A percentile compares a stretch with the other conserved stretches of the same genome.
phyloP scores from a whole-genome alignment of 1,140 invertebrate species.

The Sarcophaga bullata region DNA sequence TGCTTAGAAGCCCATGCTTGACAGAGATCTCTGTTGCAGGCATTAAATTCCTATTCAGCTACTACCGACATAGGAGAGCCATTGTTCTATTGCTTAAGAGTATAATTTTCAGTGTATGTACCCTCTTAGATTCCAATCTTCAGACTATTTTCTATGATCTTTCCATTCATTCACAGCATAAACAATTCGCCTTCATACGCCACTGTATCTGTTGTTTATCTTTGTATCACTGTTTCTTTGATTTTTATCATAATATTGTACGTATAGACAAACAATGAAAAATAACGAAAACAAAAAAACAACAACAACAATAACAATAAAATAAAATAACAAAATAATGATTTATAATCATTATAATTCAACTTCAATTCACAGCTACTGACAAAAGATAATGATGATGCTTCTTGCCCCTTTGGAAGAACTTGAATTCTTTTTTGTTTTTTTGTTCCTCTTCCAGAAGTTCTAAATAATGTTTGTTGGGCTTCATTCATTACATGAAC shows the following conservation, averaged over 20 bases:
- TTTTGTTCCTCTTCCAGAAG: too few species aligned
- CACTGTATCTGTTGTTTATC: too few species aligned
- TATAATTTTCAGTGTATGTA: too few species aligned
- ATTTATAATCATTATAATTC: slow-evolving; percentile 40
- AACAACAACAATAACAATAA: background rate
- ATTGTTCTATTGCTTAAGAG: too few species aligned
- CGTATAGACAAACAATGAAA: background rate
- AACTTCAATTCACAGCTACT: slow-evolving; percentile 38
- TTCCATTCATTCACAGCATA: too few species aligned
- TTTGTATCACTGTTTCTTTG: background rate
- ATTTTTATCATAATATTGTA: background rate
- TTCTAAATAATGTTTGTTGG: background rate
- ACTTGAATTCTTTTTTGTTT: background rate
- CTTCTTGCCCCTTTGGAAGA: background rate
- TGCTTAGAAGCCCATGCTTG: too few species aligned
- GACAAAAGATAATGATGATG: background rate
- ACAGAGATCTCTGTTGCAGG: too few species aligned
- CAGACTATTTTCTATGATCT: too few species aligned
- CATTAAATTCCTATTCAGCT: too few species aligned
- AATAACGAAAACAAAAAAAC: background rate
- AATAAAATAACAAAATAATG: slow-evolving; percentile 33
- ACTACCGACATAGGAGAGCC: too few species aligned
- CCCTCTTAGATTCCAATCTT: too few species aligned
- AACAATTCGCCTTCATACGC: too few species aligned
- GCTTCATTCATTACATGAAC: background rate